Base-by-base conservation (phyloP, 2,888 invertebrate genomes). In the Nomada lathburiana region DNA sequence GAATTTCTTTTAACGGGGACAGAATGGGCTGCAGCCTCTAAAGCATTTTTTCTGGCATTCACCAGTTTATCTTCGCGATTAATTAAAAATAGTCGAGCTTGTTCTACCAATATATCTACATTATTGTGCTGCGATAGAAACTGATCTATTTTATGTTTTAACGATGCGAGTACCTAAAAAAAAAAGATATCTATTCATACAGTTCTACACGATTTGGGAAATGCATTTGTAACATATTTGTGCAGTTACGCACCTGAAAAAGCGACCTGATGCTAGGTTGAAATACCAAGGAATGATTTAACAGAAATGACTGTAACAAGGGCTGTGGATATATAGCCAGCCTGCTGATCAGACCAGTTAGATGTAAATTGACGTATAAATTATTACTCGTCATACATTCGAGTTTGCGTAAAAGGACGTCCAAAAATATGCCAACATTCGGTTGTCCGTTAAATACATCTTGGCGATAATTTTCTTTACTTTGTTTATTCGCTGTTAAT, bases 251-350 rank as follows among this genome's bases (percentile, higher is more conserved):
- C 92, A 98, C 98, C 96, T 98, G 98, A 94, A 97, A 97, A 84
- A 99, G 95, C 4, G 98, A 98, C 92, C 98, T 97, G 92, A 98
- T 97, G 91, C 97, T 97, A 1, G 98, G 98, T 93, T 98, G 98
- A 91, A 98, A 96, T 87, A 97, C 97, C 89, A 96, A 96, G 93
- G 96, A 96, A 81, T 98, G 97, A 91, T 98, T 98, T 83, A 99
- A 95, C 63, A 99, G 95, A 92, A 98, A 96, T 3, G 98, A 97
- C 85, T 98, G 96, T 70, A 99, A 95, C 73, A 99, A 94, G 9
- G 98, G 98, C 88, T 98, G 97, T 0, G 99, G 98, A 94, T 98
- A 97, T 79, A 97, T 96, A 7, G 98, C 97, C 86, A 99, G 95
- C 86, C 97, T 96, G 50, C 98, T 96, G 64, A 99, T 95, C 44